Evolutionary conservation across 92 coral and sea anemone species (phyloP).

Genomic region (Umimayanthus chanpuru): DNA sequence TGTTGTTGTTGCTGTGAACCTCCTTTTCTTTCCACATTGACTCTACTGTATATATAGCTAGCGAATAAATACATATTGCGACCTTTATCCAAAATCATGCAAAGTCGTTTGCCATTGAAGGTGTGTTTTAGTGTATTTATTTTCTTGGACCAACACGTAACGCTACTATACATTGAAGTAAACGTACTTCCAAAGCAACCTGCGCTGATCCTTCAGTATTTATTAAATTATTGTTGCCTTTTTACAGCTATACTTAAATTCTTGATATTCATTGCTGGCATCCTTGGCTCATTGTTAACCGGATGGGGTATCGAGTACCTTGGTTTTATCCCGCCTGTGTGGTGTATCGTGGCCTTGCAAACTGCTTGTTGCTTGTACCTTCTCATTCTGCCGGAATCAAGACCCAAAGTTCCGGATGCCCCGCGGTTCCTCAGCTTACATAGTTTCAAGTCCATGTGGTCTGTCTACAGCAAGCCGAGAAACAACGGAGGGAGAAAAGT

Average conservation of each 20-base stretch:
- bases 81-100: no score
- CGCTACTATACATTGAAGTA: no score
- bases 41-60: no score
- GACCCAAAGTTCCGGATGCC: slow-evolving; percentile 38
- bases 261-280: background rate
- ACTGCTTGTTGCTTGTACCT: slow-evolving; percentile 51
- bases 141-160: no score
- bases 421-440: slow-evolving; percentile 59
- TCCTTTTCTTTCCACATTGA: no score
- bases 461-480: slow-evolving; percentile 35
- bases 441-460: slow-evolving; percentile 59
- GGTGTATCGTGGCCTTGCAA: slow-evolving; percentile 47
- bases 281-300: slow-evolving; percentile 50
- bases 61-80: no score
- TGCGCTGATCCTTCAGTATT: no score
- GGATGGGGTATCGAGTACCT: slow-evolving; percentile 61
- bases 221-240: no score
- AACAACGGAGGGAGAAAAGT: slow-evolving; percentile 36
- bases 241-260: slow-evolving; percentile 5
- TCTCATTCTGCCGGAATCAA: slow-evolving; percentile 10
- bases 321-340: slow-evolving; percentile 63
- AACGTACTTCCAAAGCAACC: no score
- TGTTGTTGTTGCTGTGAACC: no score
- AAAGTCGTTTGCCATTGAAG: no score
- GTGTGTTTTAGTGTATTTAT: no score